Base-by-base conservation (phyloP, 2,113 vertebrate species). In the Perccottus glenii region DNA sequence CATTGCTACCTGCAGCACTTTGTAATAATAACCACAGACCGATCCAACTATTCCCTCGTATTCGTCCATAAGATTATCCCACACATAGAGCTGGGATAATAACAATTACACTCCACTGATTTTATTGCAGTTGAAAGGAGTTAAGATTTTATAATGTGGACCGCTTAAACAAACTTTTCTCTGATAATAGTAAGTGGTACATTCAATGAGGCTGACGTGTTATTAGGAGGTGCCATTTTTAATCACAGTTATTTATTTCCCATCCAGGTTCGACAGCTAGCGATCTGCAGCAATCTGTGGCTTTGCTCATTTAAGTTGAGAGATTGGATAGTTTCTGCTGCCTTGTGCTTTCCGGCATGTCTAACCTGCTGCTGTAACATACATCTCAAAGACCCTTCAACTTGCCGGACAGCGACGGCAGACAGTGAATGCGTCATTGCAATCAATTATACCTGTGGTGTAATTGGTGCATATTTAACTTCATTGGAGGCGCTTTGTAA, bases 401-500 rank as follows among this genome's bases (percentile, higher is more conserved):
- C 19, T 11, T 9, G 19, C 10, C 42, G 42, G 58, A 50, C 2
- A 19, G 12, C 51, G 4, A 33, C 6, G 48, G 19, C 1, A 16
- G 49, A 70, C 57, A 27, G 64, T 3, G 14, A 67, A 72, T 64
- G 56, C 15, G 9, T 75, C 52, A 69, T 70, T 68, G 46, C 11
- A 45, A 60, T 80, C 43, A 80, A 81, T 86, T 68, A 83, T 72
- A 73, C 58, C 19, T 32, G 67, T 27, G 70, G 46, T 79, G 59
- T 73, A 75, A 78, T 73, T 65, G 83, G 55, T 58, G 70, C 75
- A 64, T 66, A 74, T 85, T 83, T 57, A 64, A 81, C 70, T 78
- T 57, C 10, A 70, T 4, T 76, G 60, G 66, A 80, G 58, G 68
- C 11, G 63, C 69, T 75, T 80, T 78, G 57, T 52, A 75, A 78